These are phyloP conservation scores for Myotis daubentonii DNA, from an alignment of 2,797 vertebrate species.

Conservation along the genomic window DNA sequence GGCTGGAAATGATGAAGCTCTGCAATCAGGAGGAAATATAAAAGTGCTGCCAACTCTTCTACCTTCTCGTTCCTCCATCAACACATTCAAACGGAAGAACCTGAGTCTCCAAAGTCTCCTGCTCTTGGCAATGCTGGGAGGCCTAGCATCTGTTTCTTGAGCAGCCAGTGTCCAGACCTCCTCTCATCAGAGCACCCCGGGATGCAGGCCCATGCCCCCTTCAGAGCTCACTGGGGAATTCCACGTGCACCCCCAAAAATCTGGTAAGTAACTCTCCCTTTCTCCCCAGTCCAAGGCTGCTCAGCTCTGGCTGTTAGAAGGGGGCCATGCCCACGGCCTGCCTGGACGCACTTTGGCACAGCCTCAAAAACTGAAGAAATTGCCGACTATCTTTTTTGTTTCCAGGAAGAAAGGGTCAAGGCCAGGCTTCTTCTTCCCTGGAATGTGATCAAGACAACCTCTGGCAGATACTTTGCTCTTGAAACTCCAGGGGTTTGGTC, in stretches of 20 bases:
- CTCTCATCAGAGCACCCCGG: not conserved
- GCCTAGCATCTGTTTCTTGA: not conserved
- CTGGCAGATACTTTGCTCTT: not conserved
- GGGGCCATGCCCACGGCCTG: not conserved
- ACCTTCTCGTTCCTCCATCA: not conserved
- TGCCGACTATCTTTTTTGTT: not conserved
- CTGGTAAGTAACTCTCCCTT: not conserved
- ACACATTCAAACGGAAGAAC: not conserved
- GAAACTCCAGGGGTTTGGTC: not conserved
- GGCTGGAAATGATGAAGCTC: not conserved
- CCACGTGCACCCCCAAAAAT: not conserved
- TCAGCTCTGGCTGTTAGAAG: not conserved
- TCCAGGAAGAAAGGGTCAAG: not conserved
- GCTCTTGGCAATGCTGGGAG: not conserved
- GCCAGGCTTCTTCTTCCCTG: not conserved
- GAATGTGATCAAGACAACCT: not conserved
- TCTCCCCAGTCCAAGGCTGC: not conserved
- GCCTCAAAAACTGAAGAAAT: conserved; percentile 21
- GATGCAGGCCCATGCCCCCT: not conserved
- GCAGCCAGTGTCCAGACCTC: not conserved
- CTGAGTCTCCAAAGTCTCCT: not conserved
- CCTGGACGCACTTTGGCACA: not conserved
- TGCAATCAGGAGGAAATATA: not conserved
- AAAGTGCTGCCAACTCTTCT: not conserved
- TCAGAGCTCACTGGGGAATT: not conserved